Evolutionary conservation across 2,797 vertebrate genomes (phyloP).

Genomic region (Valencia hispanica): DNA sequence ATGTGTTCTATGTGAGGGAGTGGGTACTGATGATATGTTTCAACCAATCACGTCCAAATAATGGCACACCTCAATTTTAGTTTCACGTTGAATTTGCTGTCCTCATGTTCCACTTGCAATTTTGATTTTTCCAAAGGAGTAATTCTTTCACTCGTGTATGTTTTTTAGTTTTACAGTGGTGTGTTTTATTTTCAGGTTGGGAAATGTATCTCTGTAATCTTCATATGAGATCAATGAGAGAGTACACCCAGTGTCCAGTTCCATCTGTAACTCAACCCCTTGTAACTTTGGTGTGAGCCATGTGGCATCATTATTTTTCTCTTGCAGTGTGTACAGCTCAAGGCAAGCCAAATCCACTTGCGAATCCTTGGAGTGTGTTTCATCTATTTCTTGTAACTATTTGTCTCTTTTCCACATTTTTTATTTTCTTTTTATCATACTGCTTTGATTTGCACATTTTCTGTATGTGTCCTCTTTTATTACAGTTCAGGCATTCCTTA

Average conservation of each 20-base stretch:
- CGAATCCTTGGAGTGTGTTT: neutral
- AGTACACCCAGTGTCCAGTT: neutral
- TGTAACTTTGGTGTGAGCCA: neutral
- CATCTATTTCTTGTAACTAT: neutral
- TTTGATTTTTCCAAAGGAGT: too few species aligned
- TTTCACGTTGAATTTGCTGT: too few species aligned
- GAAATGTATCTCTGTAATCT: neutral
- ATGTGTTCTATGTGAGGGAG: too few species aligned
- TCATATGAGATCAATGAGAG: neutral
- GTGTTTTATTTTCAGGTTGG: too few species aligned
- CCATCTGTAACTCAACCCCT: neutral
- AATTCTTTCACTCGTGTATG: too few species aligned
- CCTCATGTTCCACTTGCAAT: too few species aligned
- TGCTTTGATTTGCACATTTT: neutral
- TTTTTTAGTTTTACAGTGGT: too few species aligned
- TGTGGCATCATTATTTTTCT: neutral
- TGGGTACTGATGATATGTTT: too few species aligned
- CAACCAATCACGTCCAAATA: too few species aligned
- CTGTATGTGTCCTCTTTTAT: neutral
- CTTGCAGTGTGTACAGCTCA: neutral
- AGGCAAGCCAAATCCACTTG: neutral
- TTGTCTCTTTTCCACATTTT: neutral
- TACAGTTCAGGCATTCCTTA: too few species aligned
- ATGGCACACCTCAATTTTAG: too few species aligned
- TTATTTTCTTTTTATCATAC: neutral